Percentiles rank a stretch among this genome's conserved stretches.
Conservation (phyloP, 2,888 invertebrate species). For the Ephialtes manifestator region DNA sequence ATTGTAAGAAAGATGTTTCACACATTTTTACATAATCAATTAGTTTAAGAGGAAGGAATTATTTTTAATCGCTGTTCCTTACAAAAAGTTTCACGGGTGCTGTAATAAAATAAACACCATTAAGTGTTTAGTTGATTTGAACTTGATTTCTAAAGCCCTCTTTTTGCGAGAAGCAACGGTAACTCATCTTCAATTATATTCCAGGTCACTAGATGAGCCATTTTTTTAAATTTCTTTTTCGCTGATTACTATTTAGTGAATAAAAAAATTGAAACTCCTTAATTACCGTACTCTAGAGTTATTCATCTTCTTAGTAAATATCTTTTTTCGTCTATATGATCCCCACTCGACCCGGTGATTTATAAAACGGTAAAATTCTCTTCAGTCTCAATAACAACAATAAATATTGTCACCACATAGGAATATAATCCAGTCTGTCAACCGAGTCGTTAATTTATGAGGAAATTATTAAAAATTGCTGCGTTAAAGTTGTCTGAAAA, state of each 20-base stretch:
- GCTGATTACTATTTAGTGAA: not conserved
- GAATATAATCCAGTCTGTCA: slow-evolving; percentile 10
- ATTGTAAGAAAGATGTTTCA: no score
- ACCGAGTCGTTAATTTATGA: slow-evolving; percentile 59
- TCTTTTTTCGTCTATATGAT: not conserved
- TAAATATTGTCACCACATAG: slow-evolving; percentile 51
- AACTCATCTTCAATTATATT: no score
- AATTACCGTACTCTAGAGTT: not conserved
- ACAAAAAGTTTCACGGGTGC: not conserved
- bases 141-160: not conserved
- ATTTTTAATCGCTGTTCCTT: no score
- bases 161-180: no score
- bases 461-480: slow-evolving; percentile 60
- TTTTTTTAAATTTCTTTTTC: not conserved
- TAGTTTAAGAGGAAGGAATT: no score
- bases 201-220: no score
- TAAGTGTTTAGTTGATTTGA: not conserved
- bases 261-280: not conserved
- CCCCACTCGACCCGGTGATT: not conserved
- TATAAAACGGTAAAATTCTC: not conserved
- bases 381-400: slow-evolving; percentile 28
- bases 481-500: slow-evolving; percentile 25
- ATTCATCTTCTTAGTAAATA: not conserved
- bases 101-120: not conserved
- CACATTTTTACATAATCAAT: no score